Evolutionary conservation across 2,797 vertebrate species (phyloP).

Genomic region (Pogoniulus pusillus): DNA sequence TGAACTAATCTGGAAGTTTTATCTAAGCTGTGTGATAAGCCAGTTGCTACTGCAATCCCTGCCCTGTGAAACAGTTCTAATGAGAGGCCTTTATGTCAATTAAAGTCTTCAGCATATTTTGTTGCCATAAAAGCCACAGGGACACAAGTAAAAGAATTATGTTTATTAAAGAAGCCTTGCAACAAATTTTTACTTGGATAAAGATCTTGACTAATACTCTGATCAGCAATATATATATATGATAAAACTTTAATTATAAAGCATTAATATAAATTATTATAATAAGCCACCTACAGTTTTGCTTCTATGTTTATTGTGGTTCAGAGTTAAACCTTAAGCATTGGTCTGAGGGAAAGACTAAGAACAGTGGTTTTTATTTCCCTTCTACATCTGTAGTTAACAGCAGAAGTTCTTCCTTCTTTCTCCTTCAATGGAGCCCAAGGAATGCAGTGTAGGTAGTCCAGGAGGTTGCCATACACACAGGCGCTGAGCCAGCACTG

Average conservation of each 20-base stretch:
- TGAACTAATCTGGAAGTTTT: conserved; percentile 1
- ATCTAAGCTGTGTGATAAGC: neutral
- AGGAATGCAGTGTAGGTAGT: neutral
- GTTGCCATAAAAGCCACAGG: conserved; percentile 26
- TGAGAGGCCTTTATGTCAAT: conserved; percentile 24
- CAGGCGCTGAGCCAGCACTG: neutral
- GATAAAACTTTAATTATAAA: conserved; percentile 60
- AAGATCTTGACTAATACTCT: conserved; percentile 32
- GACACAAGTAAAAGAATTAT: conserved; percentile 18
- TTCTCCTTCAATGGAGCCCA: neutral
- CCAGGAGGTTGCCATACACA: neutral
- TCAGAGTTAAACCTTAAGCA: neutral
- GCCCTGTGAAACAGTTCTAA: conserved; percentile 7
- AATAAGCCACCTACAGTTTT: conserved; percentile 10
- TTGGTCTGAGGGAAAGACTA: neutral
- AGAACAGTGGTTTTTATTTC: neutral
- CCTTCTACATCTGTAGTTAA: neutral
- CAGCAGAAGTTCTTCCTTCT: neutral
- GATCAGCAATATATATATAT: conserved; percentile 25
- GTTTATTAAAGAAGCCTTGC: conserved; percentile 36
- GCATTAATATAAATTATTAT: conserved; percentile 26
- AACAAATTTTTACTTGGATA: conserved; percentile 26
- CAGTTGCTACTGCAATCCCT: neutral
- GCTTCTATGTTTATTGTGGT: neutral
- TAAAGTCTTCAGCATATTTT: conserved; percentile 35